Evolutionary conservation across 2,888 invertebrate genomes (phyloP).

Genomic region (Ectemnius cavifrons): DNA sequence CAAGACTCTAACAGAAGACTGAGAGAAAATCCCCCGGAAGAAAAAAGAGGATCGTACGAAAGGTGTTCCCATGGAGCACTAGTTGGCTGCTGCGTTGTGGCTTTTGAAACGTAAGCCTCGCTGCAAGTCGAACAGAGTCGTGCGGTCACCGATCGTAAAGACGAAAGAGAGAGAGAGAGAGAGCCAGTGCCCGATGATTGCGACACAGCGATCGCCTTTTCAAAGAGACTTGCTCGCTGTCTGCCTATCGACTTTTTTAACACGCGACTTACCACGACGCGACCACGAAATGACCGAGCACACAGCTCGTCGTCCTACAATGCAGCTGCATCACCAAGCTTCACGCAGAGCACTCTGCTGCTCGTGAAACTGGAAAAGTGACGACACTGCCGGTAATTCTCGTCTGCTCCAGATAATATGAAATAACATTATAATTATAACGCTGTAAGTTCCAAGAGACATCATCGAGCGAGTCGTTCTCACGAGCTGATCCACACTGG

Average conservation of each 20-base stretch:
- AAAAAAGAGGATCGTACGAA: conserved; percentile 37
- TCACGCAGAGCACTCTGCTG: conserved; percentile 38
- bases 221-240: conserved; percentile 12
- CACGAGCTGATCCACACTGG: not conserved
- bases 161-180: conserved; percentile 29
- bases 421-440: too few relatives aligned
- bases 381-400: not conserved
- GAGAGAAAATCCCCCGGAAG: not conserved
- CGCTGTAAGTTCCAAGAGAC: too few relatives aligned
- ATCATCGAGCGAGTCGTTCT: too few relatives aligned
- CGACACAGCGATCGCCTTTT: conserved; percentile 36
- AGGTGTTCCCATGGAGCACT: conserved; percentile 52
- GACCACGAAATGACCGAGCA: not conserved
- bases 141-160: conserved; percentile 58
- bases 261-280: conserved; percentile 43
- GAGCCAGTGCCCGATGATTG: conserved; percentile 31
- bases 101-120: conserved; percentile 64
- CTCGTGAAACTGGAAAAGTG: conserved; percentile 30
- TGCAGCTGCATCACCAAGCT: conserved; percentile 25
- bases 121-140: conserved; percentile 30
- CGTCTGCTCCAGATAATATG: too few relatives aligned
- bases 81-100: conserved; percentile 49
- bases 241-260: conserved; percentile 44
- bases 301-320: conserved; percentile 4
- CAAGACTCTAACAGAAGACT: not conserved